Evolutionary conservation across 2,888 invertebrate species (phyloP).

Genomic region (Morpho deidamia): DNA sequence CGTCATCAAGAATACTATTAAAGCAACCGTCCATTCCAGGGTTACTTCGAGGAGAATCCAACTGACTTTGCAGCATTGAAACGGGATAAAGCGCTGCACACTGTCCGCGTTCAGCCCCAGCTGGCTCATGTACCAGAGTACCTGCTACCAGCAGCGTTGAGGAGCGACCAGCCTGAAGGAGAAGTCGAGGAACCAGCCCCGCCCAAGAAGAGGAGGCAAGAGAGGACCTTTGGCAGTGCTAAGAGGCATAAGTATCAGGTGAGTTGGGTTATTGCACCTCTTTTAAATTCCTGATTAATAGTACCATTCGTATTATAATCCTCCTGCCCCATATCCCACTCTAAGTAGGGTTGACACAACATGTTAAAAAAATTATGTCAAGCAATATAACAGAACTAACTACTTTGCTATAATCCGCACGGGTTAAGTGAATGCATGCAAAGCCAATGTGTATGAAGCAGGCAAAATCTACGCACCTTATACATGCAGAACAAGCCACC

Average conservation of each 20-base stretch:
- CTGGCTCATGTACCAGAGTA: slow-evolving; percentile 96
- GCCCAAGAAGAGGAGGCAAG: slow-evolving; percentile 49
- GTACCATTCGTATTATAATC: too few species aligned
- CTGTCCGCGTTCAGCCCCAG: slow-evolving; percentile 90
- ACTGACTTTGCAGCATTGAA: slow-evolving; percentile 90
- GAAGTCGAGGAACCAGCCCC: slow-evolving; percentile 37
- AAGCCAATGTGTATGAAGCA: too few species aligned
- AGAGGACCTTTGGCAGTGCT: slow-evolving; percentile 49
- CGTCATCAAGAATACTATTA: too few species aligned
- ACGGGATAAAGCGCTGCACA: slow-evolving; percentile 91
- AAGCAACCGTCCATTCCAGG: slow-evolving; percentile 54
- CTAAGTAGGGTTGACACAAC: too few species aligned
- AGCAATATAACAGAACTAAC: too few species aligned
- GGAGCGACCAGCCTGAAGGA: slow-evolving; percentile 78
- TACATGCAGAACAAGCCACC: too few species aligned
- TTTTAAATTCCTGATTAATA: too few species aligned
- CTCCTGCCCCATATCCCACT: too few species aligned
- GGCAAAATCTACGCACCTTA: too few species aligned
- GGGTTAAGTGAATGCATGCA: too few species aligned
- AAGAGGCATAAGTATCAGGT: slow-evolving; percentile 70
- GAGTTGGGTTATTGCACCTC: neutral
- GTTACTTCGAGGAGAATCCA: slow-evolving; percentile 95
- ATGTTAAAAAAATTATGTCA: too few species aligned
- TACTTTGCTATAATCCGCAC: too few species aligned
- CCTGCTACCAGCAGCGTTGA: slow-evolving; percentile 87